Conservation (phyloP, 1,140 invertebrate genomes). For the Euura saliciscinereae region DNA sequence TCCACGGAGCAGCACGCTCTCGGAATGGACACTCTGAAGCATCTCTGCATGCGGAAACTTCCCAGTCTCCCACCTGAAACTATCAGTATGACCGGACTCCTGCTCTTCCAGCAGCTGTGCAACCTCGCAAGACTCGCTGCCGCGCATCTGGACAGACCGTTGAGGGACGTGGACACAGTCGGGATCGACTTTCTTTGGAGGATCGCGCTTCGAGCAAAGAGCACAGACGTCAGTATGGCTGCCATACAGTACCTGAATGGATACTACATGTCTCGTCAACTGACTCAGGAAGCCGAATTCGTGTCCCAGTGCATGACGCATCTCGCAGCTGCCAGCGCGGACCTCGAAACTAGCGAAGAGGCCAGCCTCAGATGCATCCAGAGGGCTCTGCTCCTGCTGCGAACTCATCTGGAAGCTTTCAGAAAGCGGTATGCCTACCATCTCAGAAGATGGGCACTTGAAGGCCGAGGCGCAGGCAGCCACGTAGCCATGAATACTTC, state of each 20-base stretch:
- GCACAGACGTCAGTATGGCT: constrained; percentile 91
- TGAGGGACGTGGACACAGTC: constrained; percentile 60
- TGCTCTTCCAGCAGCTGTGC: constrained; percentile 89
- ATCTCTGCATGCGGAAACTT: constrained; percentile 88
- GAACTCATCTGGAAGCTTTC: constrained; percentile 93
- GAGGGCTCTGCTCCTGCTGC: constrained; percentile 82
- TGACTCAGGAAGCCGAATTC: constrained; percentile 91
- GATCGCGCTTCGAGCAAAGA: constrained; percentile 86
- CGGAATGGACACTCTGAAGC: constrained; percentile 82
- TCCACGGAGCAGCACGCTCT: constrained; percentile 90
- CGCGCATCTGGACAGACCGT: constrained; percentile 63
- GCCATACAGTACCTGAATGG: constrained; percentile 93
- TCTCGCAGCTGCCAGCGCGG: constrained; percentile 78
- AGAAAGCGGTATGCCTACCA: constrained; percentile 87
- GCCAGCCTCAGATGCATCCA: constrained; percentile 87
- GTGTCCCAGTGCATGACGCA: constrained; percentile 91
- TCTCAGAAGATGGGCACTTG: constrained; percentile 82
- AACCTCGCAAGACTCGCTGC: constrained; percentile 79
- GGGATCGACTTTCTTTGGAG: constrained; percentile 95
- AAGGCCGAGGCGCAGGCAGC: constrained; percentile 76
- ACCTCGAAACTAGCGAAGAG: constrained; percentile 75
- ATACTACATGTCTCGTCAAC: constrained; percentile 89
- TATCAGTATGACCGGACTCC: constrained; percentile 90
- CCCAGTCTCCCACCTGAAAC: constrained; percentile 85
- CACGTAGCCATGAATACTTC: constrained; percentile 68